These are phyloP conservation scores for Pantherophis vulpinus DNA, from an alignment of 2,797 vertebrate genomes.

Conservation along the genomic window DNA sequence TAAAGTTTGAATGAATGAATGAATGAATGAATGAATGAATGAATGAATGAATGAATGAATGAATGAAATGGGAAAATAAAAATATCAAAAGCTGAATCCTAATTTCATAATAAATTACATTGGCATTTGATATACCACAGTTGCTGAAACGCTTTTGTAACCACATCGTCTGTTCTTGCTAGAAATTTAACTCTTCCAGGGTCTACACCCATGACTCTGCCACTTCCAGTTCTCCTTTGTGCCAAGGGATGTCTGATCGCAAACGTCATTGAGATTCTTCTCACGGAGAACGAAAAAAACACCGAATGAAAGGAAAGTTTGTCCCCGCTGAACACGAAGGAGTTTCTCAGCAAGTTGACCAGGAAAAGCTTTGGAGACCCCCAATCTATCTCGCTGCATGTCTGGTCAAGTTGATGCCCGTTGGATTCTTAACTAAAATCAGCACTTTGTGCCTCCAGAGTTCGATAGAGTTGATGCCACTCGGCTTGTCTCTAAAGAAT, in stretches of 20 bases:
- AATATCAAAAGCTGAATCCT: neutral
- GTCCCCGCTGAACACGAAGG: slow-evolving; percentile 50
- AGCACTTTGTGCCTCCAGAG: neutral
- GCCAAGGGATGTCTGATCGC: neutral
- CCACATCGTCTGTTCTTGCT: neutral
- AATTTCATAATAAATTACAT: neutral
- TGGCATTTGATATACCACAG: neutral
- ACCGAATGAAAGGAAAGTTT: slow-evolving; percentile 63
- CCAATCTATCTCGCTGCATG: slow-evolving; percentile 27
- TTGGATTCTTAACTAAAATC: slow-evolving; percentile 28
- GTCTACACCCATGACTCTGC: neutral
- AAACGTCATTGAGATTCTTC: slow-evolving; percentile 80
- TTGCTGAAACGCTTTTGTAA: neutral
- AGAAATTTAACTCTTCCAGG: neutral
- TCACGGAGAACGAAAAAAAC: slow-evolving; percentile 66
- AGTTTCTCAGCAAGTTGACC: neutral
- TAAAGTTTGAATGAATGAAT: neutral
- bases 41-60: too few relatives aligned
- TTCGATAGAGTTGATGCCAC: neutral
- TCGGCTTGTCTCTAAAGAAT: slow-evolving; percentile 58
- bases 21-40: neutral
- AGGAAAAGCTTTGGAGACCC: slow-evolving; percentile 42
- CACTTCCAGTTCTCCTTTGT: neutral
- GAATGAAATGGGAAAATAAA: neutral
- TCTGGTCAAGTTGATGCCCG: neutral